Base-by-base conservation (phyloP, 2,113 vertebrate genomes). In the Bujurquina vittata region DNA sequence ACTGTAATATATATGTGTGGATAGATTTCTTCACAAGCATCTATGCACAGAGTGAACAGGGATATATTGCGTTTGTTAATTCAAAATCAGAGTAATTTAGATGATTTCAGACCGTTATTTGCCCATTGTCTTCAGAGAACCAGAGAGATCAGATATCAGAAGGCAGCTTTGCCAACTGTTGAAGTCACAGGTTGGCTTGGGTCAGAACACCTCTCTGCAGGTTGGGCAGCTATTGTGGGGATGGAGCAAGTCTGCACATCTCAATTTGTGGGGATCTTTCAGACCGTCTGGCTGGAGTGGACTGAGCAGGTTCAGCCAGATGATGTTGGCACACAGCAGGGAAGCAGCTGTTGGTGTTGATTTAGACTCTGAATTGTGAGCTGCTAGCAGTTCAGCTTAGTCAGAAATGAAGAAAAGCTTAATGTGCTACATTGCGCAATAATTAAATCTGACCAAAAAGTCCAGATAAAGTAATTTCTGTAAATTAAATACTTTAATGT, bases 321-420 rank as follows among this genome's bases (percentile, higher is more conserved):
- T 72, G 46, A 54, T 72, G 67, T 9, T 72, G 67, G 67, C 67
- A 52, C 65, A 72, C 43, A 72, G 67, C 46, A 33, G 46, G 46
- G 67, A 72, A 54, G 18, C 67, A 72, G 67, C 46, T 1, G 26
- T 29, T 54, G 46, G 17, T 54, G 46, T n/a, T 33, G 46, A 72
- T 1, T 52, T 52, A 52, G 46, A 69, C 17, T 46, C 22, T 0
- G 65, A 52, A 31, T 72, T 72, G 40, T 46, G 22, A 8, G 8
- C 1, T 46, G 8, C 1, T 46, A 18, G 46, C 63, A 46, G n/a
- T 72, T 11, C 54, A 54, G 54, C 46, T 33, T 54, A n/a, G 14
- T 72, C 26, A 18, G 52, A 72, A 12, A 31, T 54, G 54, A 46
- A 72, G 26, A n/a, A 29, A 20, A n/a, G 6, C 31, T 33, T 54